Percentiles rank a stretch among this genome's conserved stretches.
These are phyloP conservation scores for Eleginops maclovinus DNA, from an alignment of 2,113 vertebrate species.

Conservation along the genomic window DNA sequence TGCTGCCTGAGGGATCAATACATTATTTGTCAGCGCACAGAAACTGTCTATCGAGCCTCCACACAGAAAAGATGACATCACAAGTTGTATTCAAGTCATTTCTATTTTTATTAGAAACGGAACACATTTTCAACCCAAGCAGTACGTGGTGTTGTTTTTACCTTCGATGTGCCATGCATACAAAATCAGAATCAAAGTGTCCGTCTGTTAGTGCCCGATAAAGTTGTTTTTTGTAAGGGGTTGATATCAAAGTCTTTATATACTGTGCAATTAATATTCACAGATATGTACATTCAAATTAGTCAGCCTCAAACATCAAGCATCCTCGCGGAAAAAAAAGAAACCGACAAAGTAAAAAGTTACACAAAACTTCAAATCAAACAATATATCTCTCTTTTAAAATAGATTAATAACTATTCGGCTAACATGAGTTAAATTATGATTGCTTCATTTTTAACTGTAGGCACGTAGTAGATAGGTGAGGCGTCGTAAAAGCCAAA, in stretches of 20 bases:
- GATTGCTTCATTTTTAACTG: constrained; percentile 84
- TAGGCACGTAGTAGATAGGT: constrained; percentile 86
- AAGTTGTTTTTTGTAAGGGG: constrained; percentile 72
- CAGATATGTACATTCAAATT: constrained; percentile 86
- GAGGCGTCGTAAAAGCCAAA: constrained; percentile 72
- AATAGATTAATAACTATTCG: constrained; percentile 81
- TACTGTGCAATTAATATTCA: constrained; percentile 84
- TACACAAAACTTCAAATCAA: constrained; percentile 82
- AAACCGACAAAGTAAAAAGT: constrained; percentile 79
- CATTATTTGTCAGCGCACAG: constrained; percentile 14
- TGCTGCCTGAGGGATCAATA: constrained; percentile 23
- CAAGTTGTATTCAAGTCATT: constrained; percentile 54
- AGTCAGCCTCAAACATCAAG: constrained; percentile 77
- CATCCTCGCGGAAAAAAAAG: constrained; percentile 63
- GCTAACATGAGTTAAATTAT: constrained; percentile 83
- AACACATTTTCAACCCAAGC: constrained; percentile 75
- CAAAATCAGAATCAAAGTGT: constrained; percentile 80
- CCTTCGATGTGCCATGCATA: constrained; percentile 78
- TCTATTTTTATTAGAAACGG: constrained; percentile 84
- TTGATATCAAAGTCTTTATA: constrained; percentile 80
- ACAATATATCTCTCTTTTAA: constrained; percentile 81
- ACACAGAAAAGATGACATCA: constrained; percentile 32
- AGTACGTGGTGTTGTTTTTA: constrained; percentile 39
- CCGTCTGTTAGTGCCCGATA: constrained; percentile 73
- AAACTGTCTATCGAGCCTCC: constrained; percentile 11